Conservation (phyloP, 2,888 invertebrate species). For the Drosophila monieri region DNA sequence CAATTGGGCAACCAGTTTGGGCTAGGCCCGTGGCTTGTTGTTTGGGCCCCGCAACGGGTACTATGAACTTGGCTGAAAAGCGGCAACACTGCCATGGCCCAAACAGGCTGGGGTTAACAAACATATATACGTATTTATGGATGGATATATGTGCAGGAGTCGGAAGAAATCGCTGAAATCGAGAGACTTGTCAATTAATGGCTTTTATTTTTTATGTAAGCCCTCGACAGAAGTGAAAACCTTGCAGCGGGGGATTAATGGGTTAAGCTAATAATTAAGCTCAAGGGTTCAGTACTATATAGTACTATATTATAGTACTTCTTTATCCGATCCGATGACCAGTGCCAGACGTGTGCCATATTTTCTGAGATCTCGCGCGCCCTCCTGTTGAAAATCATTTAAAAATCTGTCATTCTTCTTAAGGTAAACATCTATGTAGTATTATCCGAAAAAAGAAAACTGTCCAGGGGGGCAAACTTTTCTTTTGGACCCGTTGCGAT, state of each 20-base stretch:
- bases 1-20: constrained; percentile 66
- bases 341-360: constrained; percentile 25
- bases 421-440: constrained; percentile 22
- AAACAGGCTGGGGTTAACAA: constrained; percentile 28
- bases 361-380: constrained; percentile 9
- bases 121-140: neutral
- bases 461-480: constrained; percentile 32
- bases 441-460: constrained; percentile 23
- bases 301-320: neutral
- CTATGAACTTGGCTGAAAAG: constrained; percentile 65
- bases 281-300: neutral
- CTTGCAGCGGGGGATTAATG: neutral
- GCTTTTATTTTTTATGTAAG: neutral
- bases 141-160: constrained; percentile 2
- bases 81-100: constrained; percentile 53
- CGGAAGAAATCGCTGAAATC: constrained; percentile 22
- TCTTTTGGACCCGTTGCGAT: constrained; percentile 23
- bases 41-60: constrained; percentile 44
- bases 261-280: neutral
- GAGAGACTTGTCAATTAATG: constrained; percentile 3
- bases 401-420: constrained; percentile 34
- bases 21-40: constrained; percentile 48
- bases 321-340: neutral
- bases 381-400: constrained; percentile 32
- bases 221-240: neutral